These are phyloP conservation scores for Acronicta psi DNA, from an alignment of 2,888 invertebrate genomes.

Conservation along the genomic window DNA sequence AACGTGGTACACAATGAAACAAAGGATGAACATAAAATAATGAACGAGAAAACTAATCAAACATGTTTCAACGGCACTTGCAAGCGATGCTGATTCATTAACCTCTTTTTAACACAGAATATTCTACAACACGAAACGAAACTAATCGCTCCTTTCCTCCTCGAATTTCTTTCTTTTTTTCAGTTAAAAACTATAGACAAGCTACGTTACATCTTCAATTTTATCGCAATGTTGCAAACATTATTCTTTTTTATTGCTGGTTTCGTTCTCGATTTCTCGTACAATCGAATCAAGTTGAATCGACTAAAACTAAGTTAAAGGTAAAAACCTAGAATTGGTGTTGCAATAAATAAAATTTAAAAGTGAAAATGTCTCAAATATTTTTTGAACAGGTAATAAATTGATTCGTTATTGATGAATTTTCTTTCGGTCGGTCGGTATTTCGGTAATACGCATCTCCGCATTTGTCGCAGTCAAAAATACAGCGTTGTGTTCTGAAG, in stretches of 20 bases:
- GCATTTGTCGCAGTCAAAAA: conserved; percentile 44
- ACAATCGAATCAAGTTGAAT: conserved; percentile 22
- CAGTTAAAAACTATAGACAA: conserved; percentile 63
- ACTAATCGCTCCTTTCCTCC: conserved; percentile 76
- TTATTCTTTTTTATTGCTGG: conserved; percentile 6
- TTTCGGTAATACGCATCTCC: conserved; percentile 56
- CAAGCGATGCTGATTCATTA: conserved; percentile 80
- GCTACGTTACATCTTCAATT: conserved; percentile 34
- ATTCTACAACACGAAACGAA: conserved; percentile 78
- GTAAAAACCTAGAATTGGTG: conserved; percentile 7
- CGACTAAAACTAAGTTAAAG: conserved; percentile 19
- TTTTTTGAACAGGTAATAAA: conserved; percentile 52
- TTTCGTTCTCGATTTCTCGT: not conserved
- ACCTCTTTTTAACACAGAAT: conserved; percentile 76
- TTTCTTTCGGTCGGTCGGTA: conserved; percentile 31
- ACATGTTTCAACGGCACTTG: conserved; percentile 83
- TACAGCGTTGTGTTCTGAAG: conserved; percentile 26
- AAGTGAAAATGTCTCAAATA: not conserved
- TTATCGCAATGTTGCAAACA: conserved; percentile 43
- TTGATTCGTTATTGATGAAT: conserved; percentile 56
- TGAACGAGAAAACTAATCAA: conserved; percentile 75
- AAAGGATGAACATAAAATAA: conserved; percentile 83
- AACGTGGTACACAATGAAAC: conserved; percentile 82
- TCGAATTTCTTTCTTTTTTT: conserved; percentile 71
- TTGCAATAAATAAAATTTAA: conserved; percentile 35